phyloP scores from a whole-genome alignment of 23 tunicate species.

The Styela plicata region DNA sequence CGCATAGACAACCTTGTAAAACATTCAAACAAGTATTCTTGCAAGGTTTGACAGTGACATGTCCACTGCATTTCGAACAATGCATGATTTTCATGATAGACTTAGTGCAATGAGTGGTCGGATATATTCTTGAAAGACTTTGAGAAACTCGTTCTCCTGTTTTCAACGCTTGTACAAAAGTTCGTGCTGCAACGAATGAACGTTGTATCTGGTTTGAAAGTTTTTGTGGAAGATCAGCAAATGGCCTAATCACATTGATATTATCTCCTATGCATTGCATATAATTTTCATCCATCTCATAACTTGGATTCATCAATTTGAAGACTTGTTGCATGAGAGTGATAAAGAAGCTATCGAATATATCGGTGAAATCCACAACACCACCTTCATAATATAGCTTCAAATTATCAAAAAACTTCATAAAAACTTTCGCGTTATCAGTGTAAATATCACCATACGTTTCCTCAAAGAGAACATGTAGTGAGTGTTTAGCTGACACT shows the following conservation, averaged over 20 bases:
- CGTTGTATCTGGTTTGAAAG: slow-evolving; percentile 47
- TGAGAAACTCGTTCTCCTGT: slow-evolving; percentile 28
- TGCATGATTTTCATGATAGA: slow-evolving; percentile 33
- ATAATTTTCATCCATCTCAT: slow-evolving; percentile 52
- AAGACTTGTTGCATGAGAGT: slow-evolving; percentile 51
- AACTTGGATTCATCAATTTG: slow-evolving; percentile 38
- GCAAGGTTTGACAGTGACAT: slow-evolving; percentile 33
- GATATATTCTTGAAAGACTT: slow-evolving; percentile 34
- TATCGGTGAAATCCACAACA: slow-evolving; percentile 43
- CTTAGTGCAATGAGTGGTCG: slow-evolving; percentile 29
- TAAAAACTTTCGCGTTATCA: slow-evolving; percentile 43
- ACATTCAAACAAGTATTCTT: slow-evolving; percentile 31
- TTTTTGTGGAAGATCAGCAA: slow-evolving; percentile 35
- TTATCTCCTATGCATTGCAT: slow-evolving; percentile 67
- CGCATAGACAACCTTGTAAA: slow-evolving; percentile 34
- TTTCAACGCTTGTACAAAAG: slow-evolving; percentile 50
- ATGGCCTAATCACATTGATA: slow-evolving; percentile 49
- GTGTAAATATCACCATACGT: slow-evolving; percentile 52
- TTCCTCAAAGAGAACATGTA: slow-evolving; percentile 39
- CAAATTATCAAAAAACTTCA: slow-evolving; percentile 42
- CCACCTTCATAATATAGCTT: slow-evolving; percentile 51
- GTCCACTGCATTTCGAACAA: slow-evolving; percentile 54
- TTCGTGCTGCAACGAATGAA: slow-evolving; percentile 56
- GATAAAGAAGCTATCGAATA: slow-evolving; percentile 67
- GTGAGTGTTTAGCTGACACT: slow-evolving; percentile 8